A percentile compares a stretch with the other conserved stretches of the same genome.
Evolutionary conservation across 2,113 vertebrate species (phyloP).

Genomic region (Lagopus leucura): DNA sequence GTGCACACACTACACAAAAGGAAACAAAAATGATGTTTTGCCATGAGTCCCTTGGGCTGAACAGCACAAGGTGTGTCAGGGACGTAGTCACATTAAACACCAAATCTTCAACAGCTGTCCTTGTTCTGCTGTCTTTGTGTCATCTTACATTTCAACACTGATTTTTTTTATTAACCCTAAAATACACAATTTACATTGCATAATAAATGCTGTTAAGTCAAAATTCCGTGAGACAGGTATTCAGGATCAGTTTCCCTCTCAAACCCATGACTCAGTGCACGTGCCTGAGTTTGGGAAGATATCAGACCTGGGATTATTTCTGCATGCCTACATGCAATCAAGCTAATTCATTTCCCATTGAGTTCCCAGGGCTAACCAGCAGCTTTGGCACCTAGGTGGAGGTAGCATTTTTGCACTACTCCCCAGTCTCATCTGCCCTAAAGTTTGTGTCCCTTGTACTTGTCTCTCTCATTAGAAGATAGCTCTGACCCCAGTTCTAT

Average conservation of each 20-base stretch:
- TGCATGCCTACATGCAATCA: rapidly evolving
- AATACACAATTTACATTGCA: neutral
- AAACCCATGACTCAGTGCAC: neutral
- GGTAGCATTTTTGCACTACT: neutral
- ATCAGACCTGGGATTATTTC: neutral
- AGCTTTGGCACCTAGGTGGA: neutral
- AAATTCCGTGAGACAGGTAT: neutral
- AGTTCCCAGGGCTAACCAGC: neutral
- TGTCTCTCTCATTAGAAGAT: neutral
- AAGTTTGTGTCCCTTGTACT: neutral
- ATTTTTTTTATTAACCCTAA: neutral
- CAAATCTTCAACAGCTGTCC: neutral
- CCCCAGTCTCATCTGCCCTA: neutral
- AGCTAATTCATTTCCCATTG: neutral
- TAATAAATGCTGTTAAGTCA: neutral
- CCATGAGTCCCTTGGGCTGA: neutral
- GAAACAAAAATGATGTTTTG: neutral
- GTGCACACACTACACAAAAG: neutral
- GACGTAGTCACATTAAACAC: neutral
- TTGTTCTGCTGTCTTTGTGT: neutral
- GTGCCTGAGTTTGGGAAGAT: neutral
- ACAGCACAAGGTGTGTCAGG: neutral
- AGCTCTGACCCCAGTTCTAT: neutral
- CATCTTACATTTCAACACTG: neutral
- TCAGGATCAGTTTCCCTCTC: neutral